Evolutionary conservation across 2,797 vertebrate genomes (phyloP).

Genomic region (Pangasius mekongensis): DNA sequence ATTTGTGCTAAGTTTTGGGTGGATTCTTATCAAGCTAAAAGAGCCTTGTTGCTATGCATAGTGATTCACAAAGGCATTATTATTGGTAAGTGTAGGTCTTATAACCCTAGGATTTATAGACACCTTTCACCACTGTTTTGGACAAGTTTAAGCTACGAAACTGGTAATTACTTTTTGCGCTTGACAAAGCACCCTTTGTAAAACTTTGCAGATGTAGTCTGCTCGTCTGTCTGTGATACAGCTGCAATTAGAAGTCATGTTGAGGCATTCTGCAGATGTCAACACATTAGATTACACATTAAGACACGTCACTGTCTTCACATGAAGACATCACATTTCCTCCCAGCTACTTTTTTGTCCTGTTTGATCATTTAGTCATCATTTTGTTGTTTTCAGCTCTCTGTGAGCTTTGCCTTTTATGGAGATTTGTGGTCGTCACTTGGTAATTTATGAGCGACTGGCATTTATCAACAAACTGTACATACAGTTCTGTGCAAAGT

Average conservation of each 20-base stretch:
- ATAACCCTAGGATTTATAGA: background rate
- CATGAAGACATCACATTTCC: background rate
- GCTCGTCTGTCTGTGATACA: background rate
- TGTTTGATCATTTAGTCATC: background rate
- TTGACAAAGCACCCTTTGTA: background rate
- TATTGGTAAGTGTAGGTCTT: background rate
- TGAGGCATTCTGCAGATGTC: background rate
- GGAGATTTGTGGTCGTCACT: background rate
- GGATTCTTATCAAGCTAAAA: background rate
- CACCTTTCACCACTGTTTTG: background rate
- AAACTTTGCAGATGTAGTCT: background rate
- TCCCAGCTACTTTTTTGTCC: background rate
- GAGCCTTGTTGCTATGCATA: background rate
- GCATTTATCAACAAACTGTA: no score
- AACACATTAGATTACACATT: background rate
- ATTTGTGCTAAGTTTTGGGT: background rate
- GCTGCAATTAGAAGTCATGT: background rate
- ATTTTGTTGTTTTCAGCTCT: background rate
- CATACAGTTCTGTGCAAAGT: background rate
- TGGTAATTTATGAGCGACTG: no score
- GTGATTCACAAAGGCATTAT: background rate
- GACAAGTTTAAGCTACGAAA: background rate
- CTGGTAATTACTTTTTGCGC: background rate
- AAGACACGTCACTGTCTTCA: background rate
- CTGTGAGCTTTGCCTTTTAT: background rate